Base-by-base conservation (phyloP, 2,113 vertebrate species). In the Chlorodrepanis virens region DNA sequence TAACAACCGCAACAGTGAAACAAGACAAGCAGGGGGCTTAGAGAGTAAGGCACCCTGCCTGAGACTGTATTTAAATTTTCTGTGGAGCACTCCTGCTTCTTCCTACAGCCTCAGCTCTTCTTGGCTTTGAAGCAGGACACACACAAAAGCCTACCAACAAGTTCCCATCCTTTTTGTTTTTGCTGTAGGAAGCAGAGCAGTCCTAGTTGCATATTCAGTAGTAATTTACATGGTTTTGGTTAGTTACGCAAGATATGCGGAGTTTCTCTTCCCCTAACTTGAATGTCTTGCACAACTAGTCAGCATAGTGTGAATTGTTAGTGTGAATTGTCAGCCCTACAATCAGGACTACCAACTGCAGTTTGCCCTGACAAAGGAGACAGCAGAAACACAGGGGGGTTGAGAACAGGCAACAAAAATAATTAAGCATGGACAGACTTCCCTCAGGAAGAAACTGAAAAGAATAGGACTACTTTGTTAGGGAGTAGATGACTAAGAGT, bases 211-310 rank as follows among this genome's bases (percentile, higher is more conserved):
- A 97, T 96, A 97, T 97, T 94, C 94, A 95, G 89, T 94, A 95
- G 94, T 96, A 96, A 96, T 97, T 97, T 97, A 71, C 95, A 97
- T 97, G 95, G 69, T 60, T 96, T 97, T 96, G 89, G 81, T 89
- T 96, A 84, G 94, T 96, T 97, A 87, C 93, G 94, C 91, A 96
- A 97, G 95, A 96, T 96, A 78, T 60, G 82, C 84, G 69, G 83
- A 94, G 92, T 94, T 95, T 96, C 94, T 96, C 81, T 95, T 97
- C 94, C 93, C 67, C 72, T 87, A 76, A 94, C 94, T 96, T 83
- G 92, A 94, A 92, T 93, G 82, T 95, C 96, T 96, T 94, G 91
- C 92, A 89, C 92, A 93, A 97, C 95, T 84, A 96, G 94, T 87
- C 93, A 82, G 72, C 85, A 92, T 56, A 87, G 91, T 93, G 91